These are phyloP conservation scores for Proisotoma minuta DNA, from an alignment of 2,888 invertebrate species.

Conservation along the genomic window DNA sequence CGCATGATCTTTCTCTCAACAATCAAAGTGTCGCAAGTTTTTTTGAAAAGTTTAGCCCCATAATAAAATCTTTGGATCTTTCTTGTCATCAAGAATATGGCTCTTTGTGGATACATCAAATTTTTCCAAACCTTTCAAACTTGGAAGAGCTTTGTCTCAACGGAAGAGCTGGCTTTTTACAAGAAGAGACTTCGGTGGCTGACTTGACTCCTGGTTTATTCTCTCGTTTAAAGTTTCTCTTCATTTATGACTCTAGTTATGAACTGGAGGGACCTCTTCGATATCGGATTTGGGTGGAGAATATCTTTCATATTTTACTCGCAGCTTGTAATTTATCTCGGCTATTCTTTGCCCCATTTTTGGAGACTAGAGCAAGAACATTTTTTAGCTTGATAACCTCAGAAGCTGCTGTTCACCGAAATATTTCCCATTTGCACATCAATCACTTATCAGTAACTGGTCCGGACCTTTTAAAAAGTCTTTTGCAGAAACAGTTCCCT, in stretches of 20 bases:
- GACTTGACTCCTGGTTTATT: conserved; percentile 13
- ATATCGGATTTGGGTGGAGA: conserved; percentile 27
- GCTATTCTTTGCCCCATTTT: conserved; percentile 26
- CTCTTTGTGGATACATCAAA: conserved; percentile 6
- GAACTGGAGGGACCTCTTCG: conserved; percentile 25
- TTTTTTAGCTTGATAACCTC: conserved; percentile 27
- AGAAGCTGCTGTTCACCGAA: conserved; percentile 9
- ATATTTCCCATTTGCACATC: conserved; percentile 25
- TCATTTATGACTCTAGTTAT: conserved; percentile 31
- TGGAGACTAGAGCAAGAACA: conserved; percentile 25
- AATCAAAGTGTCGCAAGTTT: conserved; percentile 9
- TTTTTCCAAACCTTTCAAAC: conserved; percentile 13
- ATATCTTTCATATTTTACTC: conserved; percentile 25
- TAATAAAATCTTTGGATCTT: conserved; percentile 23
- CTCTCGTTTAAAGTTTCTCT: conserved; percentile 22
- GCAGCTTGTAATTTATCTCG: conserved; percentile 19
- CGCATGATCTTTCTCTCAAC: conserved; percentile 21
- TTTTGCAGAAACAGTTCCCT: conserved; percentile 19
- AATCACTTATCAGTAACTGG: conserved; percentile 25
- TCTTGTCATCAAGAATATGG: conserved; percentile 30
- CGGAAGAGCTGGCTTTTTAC: conserved; percentile 25
- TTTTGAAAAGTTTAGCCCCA: conserved; percentile 16
- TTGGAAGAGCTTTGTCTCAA: conserved; percentile 30
- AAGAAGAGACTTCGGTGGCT: conserved; percentile 19
- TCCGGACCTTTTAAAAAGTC: conserved; percentile 9